These are phyloP conservation scores for Onthophagus taurus DNA, from an alignment of 1,140 invertebrate species.

Conservation along the genomic window DNA sequence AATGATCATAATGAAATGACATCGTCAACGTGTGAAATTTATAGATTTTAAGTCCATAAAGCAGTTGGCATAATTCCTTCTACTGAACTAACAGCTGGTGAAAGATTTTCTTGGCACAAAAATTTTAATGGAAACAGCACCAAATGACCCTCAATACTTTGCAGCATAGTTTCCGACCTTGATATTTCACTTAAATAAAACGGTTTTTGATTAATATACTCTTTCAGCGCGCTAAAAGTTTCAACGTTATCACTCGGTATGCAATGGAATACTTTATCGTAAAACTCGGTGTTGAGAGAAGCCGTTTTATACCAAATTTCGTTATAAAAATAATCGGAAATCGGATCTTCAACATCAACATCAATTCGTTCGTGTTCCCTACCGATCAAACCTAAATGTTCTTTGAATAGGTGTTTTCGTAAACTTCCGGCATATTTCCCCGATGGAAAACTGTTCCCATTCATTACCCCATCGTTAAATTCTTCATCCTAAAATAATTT, in stretches of 20 bases:
- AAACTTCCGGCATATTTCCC: conserved; percentile 80
- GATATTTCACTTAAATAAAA: conserved; percentile 60
- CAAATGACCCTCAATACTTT: conserved; percentile 70
- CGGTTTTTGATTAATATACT: conserved; percentile 56
- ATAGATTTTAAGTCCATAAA: conserved; percentile 70
- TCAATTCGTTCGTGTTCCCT: conserved; percentile 39
- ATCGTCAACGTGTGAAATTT: too few species aligned
- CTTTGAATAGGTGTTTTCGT: conserved; percentile 76
- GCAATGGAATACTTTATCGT: conserved; percentile 80
- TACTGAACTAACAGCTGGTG: conserved; percentile 66
- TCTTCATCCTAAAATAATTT: conserved; percentile 58
- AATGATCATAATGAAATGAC: too few species aligned
- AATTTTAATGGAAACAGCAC: conserved; percentile 82
- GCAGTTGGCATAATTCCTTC: conserved; percentile 75
- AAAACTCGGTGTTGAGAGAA: conserved; percentile 71
- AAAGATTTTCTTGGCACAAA: conserved; percentile 71
- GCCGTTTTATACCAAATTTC: conserved; percentile 72
- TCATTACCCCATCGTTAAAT: conserved; percentile 71
- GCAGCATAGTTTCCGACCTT: conserved; percentile 57
- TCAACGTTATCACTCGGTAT: conserved; percentile 72
- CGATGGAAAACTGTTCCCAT: conserved; percentile 64
- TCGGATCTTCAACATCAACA: conserved; percentile 62
- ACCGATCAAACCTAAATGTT: conserved; percentile 67
- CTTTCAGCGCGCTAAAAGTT: conserved; percentile 62
- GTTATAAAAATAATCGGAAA: conserved; percentile 67